A percentile compares a stretch with the other conserved stretches of the same genome.
Conservation (phyloP, 1,140 invertebrate genomes). For the Pantala flavescens region DNA sequence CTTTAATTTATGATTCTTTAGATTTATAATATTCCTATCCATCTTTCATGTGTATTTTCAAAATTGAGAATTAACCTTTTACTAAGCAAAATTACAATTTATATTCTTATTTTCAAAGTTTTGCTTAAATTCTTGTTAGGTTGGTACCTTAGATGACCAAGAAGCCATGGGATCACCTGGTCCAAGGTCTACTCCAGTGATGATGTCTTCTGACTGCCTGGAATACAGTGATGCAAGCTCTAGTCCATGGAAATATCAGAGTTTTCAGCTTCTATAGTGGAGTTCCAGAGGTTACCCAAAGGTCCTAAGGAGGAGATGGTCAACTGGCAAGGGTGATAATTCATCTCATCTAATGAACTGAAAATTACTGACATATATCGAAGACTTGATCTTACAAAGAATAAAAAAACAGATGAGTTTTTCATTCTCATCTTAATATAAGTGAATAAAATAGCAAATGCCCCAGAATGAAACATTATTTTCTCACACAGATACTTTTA, state of each 20-base stretch:
- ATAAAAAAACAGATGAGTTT: too few relatives aligned
- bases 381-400: not conserved
- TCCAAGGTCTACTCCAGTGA: not conserved
- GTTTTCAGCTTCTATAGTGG: not conserved
- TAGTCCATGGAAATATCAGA: conserved; percentile 9
- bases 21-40: too few relatives aligned
- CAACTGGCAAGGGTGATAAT: not conserved
- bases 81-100: too few relatives aligned
- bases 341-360: not conserved
- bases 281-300: not conserved
- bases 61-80: too few relatives aligned
- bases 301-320: not conserved
- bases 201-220: not conserved
- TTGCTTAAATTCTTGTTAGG: not conserved
- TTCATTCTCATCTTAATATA: too few relatives aligned
- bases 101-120: too few relatives aligned
- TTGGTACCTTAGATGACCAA: not conserved
- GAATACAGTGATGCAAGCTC: not conserved
- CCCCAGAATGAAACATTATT: not conserved
- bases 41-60: too few relatives aligned
- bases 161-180: not conserved
- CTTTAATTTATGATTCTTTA: too few relatives aligned
- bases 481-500: not conserved
- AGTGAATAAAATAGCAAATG: too few relatives aligned
- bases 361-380: not conserved